A percentile compares a stretch with the other conserved stretches of the same genome.
Evolutionary conservation across 2,113 vertebrate genomes (phyloP).

Genomic region (Ciconia boyciana): DNA sequence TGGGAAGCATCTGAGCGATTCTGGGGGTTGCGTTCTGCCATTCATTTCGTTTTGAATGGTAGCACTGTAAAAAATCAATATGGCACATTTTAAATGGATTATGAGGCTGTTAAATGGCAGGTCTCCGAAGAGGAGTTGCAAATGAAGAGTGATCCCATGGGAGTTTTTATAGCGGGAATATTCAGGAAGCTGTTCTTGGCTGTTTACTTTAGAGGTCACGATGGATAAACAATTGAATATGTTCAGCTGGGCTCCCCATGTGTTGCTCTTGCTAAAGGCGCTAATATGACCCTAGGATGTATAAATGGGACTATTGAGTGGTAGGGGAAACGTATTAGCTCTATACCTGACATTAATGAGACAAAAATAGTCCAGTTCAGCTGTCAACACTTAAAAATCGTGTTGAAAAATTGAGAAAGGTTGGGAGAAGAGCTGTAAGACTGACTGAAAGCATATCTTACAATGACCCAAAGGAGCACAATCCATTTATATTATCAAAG

Average conservation of each 20-base stretch:
- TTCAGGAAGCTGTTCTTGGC: conserved; percentile 5
- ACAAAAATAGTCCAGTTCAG: background rate
- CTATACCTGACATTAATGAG: background rate
- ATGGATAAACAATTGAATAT: background rate
- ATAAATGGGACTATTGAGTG: conserved; percentile 3
- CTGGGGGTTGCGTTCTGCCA: background rate
- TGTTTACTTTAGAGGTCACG: conserved; percentile 7
- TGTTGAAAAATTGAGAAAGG: background rate
- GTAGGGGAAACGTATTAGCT: background rate
- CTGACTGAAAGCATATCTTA: background rate
- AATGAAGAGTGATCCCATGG: conserved; percentile 4
- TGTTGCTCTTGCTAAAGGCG: background rate
- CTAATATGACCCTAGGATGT: background rate
- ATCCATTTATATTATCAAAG: background rate
- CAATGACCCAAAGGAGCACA: background rate
- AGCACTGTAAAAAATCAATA: conserved; percentile 30
- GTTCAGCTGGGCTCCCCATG: background rate
- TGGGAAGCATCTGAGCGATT: background rate
- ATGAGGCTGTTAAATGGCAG: background rate
- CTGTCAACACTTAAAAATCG: background rate
- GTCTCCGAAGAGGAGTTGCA: conserved; percentile 20
- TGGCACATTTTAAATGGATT: conserved; percentile 32
- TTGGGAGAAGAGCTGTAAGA: background rate
- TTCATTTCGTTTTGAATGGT: background rate
- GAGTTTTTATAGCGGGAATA: background rate